phyloP scores from a whole-genome alignment of 2,113 vertebrate species.

The Pagrus major region DNA sequence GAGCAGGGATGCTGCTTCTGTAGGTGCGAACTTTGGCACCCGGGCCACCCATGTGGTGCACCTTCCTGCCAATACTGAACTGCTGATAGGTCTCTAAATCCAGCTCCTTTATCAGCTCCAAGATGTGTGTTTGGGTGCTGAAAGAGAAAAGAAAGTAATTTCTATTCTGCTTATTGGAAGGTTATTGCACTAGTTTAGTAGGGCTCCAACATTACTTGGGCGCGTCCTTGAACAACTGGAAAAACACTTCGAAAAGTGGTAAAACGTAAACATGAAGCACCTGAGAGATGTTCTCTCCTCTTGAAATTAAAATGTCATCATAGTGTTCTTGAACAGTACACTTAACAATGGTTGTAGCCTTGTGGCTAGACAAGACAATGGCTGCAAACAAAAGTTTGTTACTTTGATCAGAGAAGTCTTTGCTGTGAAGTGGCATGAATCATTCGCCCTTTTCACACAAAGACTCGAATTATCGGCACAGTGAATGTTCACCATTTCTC shows the following conservation, averaged over 20 bases:
- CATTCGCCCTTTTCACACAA: no score
- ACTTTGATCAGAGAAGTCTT: background rate
- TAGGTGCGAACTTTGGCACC: conserved; percentile 74
- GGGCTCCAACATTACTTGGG: background rate
- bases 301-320: background rate
- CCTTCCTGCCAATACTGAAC: conserved; percentile 80
- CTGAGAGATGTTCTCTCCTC: background rate
- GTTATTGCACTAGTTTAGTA: background rate
- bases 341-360: background rate
- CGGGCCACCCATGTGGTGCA: conserved; percentile 77
- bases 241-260: background rate
- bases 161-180: background rate
- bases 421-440: no score
- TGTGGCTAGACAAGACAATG: background rate
- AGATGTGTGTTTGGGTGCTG: conserved; percentile 81
- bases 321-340: conserved; percentile 4
- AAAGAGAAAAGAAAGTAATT: conserved; percentile 11
- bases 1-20: conserved; percentile 72
- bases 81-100: conserved; percentile 79
- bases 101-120: conserved; percentile 82
- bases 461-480: no score
- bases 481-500: no score
- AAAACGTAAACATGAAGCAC: background rate
- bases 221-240: background rate
- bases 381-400: no score